Base-by-base conservation (phyloP, 2,113 vertebrate species). In the Elaphurus davidianus region DNA sequence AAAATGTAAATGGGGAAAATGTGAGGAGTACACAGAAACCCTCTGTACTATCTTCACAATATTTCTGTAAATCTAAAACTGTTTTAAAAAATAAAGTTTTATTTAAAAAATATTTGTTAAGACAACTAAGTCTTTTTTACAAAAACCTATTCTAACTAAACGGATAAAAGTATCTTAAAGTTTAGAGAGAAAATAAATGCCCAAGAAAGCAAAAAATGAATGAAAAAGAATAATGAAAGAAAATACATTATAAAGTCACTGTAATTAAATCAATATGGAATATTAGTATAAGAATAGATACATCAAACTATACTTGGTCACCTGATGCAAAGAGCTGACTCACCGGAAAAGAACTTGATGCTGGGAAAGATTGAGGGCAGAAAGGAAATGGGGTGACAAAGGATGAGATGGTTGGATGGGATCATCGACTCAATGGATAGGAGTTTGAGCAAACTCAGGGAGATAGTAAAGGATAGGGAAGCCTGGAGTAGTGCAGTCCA, bases 61-160 rank as follows among this genome's bases (percentile, higher is more conserved):
- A 82, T 95, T 88, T 86, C 40, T 78, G 33, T 91, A 91, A 95
- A 79, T 91, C 40, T 87, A 91, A 55, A 97, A 84, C 86, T 96
- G 36, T 78, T 94, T 10, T 84, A 67, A 93, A 97, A 86, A 79
- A 76, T 36, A 83, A 91, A 87, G 50, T 74, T 94, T 85, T 71
- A 40, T 40, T 71, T 40, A 0, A 71, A 71, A 40, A 71, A 71
- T 23, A 71, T 71, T 40, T 71, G 67, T 71, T 71, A 71, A 40
- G 67, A 71, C n/a, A 71, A 71, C 21, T 71, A 71, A 21, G 67
- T 76, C 30, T 84, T 94, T 88, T 6, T 60, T 45, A 27, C 21
- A 92, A 89, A 90, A 94, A 33, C 8, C 45, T 89, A 95, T 90
- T 97, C n/a, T 81, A 97, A 85, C 60, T 79, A 90, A 94, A 91